Evolutionary conservation across 2,888 invertebrate species (phyloP).

Genomic region (Dromius quadrimaculatus): DNA sequence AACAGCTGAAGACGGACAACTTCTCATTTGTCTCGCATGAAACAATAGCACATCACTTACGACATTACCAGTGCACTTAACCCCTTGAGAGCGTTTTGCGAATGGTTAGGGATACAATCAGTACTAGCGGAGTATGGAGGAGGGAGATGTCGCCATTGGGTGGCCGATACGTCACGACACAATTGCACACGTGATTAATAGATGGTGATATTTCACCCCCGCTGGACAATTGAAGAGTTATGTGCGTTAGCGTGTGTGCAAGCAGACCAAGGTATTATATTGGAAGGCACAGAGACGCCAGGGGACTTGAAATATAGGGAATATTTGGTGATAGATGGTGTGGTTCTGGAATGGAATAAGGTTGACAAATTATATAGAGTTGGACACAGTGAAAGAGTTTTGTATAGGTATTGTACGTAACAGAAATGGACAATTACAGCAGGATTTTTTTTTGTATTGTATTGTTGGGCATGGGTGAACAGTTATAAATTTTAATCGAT

Average conservation of each 20-base stretch:
- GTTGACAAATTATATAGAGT: too few species aligned
- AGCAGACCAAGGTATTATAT: background rate
- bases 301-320: too few species aligned
- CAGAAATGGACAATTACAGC: too few species aligned
- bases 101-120: too few species aligned
- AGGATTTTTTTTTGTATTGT: too few species aligned
- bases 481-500: too few species aligned
- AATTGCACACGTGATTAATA: constrained; percentile 38
- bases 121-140: background rate
- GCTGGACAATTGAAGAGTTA: constrained; percentile 25
- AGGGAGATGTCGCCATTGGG: constrained; percentile 2
- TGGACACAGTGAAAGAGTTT: too few species aligned
- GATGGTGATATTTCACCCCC: constrained; percentile 8
- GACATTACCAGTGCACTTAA: constrained; percentile 28
- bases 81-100: constrained; percentile 1
- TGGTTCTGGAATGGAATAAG: too few species aligned
- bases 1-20: background rate
- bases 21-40: constrained; percentile 23
- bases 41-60: constrained; percentile 31
- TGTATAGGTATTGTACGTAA: too few species aligned
- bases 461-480: too few species aligned
- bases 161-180: constrained; percentile 26
- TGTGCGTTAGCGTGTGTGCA: constrained; percentile 1
- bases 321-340: too few species aligned
- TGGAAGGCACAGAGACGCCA: too few species aligned